Conservation (phyloP, 1,140 invertebrate genomes). For the Neodiprion fabricii region DNA sequence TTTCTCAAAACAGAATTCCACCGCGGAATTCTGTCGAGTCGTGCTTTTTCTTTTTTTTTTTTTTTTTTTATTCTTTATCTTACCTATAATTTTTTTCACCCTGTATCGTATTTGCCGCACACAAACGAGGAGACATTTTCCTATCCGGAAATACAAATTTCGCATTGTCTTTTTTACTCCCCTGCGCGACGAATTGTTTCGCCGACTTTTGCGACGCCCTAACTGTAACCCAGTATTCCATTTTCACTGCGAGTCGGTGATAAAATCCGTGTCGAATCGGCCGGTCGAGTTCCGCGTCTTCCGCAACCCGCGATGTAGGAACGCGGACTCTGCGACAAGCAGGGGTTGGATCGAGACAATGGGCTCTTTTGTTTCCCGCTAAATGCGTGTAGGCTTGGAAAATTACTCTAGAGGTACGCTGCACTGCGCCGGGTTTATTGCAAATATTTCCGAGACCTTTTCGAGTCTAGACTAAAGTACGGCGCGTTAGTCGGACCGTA, state of each 20-base stretch:
- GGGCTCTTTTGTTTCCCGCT: background rate
- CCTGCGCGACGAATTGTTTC: too few relatives aligned
- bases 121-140: too few relatives aligned
- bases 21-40: background rate
- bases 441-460: background rate
- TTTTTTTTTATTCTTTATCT: too few relatives aligned
- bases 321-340: background rate
- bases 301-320: background rate
- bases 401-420: background rate
- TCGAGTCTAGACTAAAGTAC: too few relatives aligned
- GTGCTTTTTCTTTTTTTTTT: too few relatives aligned
- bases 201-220: too few relatives aligned
- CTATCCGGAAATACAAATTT: too few relatives aligned
- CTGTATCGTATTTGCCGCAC: background rate
- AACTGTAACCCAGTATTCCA: too few relatives aligned
- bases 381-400: constrained; percentile 7
- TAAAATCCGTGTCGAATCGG: too few relatives aligned
- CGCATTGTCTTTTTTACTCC: too few relatives aligned
- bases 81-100: background rate
- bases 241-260: too few relatives aligned
- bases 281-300: background rate
- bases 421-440: background rate
- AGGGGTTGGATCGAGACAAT: background rate
- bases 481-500: too few relatives aligned
- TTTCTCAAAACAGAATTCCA: background rate